phyloP scores from a whole-genome alignment of 2,113 vertebrate species.

The Prionailurus bengalensis region DNA sequence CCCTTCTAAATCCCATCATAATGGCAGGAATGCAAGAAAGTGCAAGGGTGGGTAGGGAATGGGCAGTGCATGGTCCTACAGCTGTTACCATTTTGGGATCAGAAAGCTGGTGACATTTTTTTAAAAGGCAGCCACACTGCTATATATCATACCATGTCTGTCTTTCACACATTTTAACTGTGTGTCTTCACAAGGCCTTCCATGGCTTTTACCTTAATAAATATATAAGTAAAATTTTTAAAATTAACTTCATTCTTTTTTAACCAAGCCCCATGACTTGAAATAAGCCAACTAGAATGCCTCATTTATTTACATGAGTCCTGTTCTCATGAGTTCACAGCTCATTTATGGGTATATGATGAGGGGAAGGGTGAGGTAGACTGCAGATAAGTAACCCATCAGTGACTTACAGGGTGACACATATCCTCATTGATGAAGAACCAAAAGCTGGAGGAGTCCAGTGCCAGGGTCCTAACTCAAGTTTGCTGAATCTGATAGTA shows the following conservation, averaged over 20 bases:
- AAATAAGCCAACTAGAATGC: background rate
- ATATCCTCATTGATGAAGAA: background rate
- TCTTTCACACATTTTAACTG: background rate
- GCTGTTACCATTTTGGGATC: conserved; percentile 44
- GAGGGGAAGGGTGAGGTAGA: background rate
- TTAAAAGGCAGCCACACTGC: background rate
- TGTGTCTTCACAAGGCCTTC: background rate
- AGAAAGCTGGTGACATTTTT: conserved; percentile 17
- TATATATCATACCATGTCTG: background rate
- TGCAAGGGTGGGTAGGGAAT: background rate
- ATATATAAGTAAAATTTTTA: background rate
- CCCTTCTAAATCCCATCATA: conserved; percentile 47
- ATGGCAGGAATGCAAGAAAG: background rate
- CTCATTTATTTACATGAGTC: background rate
- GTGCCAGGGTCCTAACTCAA: background rate
- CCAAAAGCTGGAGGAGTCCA: background rate
- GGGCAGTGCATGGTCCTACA: background rate
- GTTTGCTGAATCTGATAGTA: background rate
- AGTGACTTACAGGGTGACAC: background rate
- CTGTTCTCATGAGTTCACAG: background rate
- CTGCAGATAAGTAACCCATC: background rate
- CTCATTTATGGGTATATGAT: background rate
- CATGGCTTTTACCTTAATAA: background rate
- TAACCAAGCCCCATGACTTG: background rate
- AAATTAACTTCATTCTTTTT: background rate